phyloP scores from a whole-genome alignment of 2,888 invertebrate species.

The Didymodactylos carnosus region DNA sequence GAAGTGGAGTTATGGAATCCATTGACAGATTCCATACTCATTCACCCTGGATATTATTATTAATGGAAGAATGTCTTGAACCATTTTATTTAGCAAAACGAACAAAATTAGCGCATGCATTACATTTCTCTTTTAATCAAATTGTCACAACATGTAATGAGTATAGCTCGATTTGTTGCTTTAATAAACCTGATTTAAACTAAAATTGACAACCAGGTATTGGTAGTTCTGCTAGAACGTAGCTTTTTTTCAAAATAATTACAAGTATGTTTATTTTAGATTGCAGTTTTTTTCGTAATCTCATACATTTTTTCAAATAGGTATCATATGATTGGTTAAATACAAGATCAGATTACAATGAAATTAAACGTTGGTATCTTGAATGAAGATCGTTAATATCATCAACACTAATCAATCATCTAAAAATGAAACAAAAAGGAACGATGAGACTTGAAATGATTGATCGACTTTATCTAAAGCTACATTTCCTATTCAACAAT shows the following conservation, averaged over 20 bases:
- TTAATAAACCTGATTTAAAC: too few species aligned
- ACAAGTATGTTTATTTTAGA: not conserved
- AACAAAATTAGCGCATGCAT: conserved; percentile 65
- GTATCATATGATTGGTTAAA: conserved; percentile 57
- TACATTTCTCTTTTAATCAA: conserved; percentile 36
- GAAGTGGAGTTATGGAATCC: conserved; percentile 82
- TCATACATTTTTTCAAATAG: conserved; percentile 17
- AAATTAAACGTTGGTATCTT: conserved; percentile 66
- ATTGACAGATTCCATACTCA: conserved; percentile 71
- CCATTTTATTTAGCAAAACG: conserved; percentile 68
- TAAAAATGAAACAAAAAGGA: conserved; percentile 39
- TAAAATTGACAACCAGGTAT: too few species aligned
- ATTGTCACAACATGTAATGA: too few species aligned
- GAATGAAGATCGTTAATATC: conserved; percentile 45
- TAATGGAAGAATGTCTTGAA: conserved; percentile 46
- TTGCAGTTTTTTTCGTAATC: too few species aligned
- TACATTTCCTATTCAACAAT: not conserved
- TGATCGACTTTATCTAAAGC: not conserved
- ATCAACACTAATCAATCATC: conserved; percentile 39
- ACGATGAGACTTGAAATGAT: conserved; percentile 7
- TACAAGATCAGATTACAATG: conserved; percentile 65
- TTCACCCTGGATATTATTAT: conserved; percentile 78
- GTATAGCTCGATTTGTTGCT: too few species aligned
- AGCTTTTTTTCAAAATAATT: conserved; percentile 63
- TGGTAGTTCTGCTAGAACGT: conserved; percentile 62